Evolutionary conservation across 2,113 vertebrate genomes (phyloP).

Genomic region (Ailuropoda melanoleuca): DNA sequence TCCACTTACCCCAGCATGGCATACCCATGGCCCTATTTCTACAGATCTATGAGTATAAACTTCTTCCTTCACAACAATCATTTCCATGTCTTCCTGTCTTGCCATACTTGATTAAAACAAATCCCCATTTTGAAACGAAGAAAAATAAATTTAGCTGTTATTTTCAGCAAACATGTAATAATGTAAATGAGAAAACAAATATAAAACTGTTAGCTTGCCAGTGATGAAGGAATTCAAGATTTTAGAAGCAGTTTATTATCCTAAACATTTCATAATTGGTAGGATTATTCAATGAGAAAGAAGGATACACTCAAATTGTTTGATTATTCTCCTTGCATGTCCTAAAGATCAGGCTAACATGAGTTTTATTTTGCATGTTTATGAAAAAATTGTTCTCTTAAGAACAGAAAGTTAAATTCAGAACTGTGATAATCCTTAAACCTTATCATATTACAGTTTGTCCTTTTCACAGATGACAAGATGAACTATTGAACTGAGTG

Average conservation of each 20-base stretch:
- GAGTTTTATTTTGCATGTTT: constrained; percentile 19
- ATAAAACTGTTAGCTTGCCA: not conserved
- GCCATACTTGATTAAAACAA: not conserved
- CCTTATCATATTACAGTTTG: constrained; percentile 24
- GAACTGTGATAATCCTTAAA: constrained; percentile 3
- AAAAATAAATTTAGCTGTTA: not conserved
- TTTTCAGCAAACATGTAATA: constrained; percentile 25
- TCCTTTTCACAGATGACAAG: constrained; percentile 51
- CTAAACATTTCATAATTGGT: not conserved
- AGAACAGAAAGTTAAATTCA: constrained; percentile 70
- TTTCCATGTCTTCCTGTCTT: not conserved
- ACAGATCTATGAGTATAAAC: not conserved
- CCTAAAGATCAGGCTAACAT: not conserved
- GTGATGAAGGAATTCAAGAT: not conserved
- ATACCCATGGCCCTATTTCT: not conserved
- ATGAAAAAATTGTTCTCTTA: constrained; percentile 27
- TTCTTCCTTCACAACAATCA: not conserved
- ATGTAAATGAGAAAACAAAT: constrained; percentile 45
- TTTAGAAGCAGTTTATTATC: constrained; percentile 19
- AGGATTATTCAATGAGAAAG: constrained; percentile 13
- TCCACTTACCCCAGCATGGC: not conserved
- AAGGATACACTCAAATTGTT: not conserved
- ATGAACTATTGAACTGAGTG: constrained; percentile 57
- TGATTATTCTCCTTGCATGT: not conserved
- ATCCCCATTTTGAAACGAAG: constrained; percentile 1